These are phyloP conservation scores for Thinocorus orbignyianus DNA, from an alignment of 2,113 vertebrate species.

Conservation along the genomic window DNA sequence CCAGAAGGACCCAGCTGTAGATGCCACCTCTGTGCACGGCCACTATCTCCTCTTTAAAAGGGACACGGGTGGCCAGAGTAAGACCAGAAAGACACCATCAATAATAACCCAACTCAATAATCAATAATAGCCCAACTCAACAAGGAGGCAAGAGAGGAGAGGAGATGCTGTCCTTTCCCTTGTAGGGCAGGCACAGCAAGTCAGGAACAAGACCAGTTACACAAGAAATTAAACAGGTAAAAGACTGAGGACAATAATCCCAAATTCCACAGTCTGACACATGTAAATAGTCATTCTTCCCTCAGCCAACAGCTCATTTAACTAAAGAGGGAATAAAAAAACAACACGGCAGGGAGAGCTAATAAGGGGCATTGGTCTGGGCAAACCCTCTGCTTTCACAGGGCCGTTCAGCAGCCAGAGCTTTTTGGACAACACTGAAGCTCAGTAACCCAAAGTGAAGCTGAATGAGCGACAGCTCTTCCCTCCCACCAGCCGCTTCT, in stretches of 20 bases:
- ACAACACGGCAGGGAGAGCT: not conserved
- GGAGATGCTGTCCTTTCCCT: not conserved
- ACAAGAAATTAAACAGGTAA: not conserved
- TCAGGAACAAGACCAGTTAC: not conserved
- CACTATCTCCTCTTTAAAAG: not conserved
- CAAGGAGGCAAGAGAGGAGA: not conserved
- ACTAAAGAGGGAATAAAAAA: not conserved
- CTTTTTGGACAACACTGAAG: not conserved
- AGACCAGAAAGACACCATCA: not conserved
- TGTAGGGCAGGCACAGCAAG: not conserved
- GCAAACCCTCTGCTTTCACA: constrained; percentile 11
- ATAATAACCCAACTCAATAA: not conserved
- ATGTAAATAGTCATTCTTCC: not conserved
- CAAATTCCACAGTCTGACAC: not conserved
- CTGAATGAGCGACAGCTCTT: constrained; percentile 83
- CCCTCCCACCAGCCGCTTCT: constrained; percentile 79
- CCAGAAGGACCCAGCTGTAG: not conserved
- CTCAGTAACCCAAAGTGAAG: constrained; percentile 72
- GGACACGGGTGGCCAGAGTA: not conserved
- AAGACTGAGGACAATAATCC: not conserved
- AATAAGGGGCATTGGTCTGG: not conserved
- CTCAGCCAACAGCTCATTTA: not conserved
- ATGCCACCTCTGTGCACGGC: not conserved
- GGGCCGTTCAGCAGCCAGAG: not conserved
- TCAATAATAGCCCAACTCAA: not conserved